Percentiles rank a stretch among this genome's conserved stretches.
Evolutionary conservation across 2,113 vertebrate genomes (phyloP).

Genomic region (Eublepharis macularius): DNA sequence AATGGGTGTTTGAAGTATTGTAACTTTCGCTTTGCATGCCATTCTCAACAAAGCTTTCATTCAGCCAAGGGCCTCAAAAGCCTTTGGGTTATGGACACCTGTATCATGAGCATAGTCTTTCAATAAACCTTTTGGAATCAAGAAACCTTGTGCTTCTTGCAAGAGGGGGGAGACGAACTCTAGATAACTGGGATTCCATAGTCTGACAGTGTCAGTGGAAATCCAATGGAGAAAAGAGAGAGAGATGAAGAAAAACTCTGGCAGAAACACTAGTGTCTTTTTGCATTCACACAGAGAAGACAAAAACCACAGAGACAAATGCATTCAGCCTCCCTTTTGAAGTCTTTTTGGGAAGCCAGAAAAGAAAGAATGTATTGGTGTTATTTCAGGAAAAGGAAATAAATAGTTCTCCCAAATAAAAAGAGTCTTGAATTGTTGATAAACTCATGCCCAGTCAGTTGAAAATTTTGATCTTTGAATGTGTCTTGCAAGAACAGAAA

Average conservation of each 20-base stretch:
- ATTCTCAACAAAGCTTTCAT: no score
- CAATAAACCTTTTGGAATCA: no score
- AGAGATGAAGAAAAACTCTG: not conserved
- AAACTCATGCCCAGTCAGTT: not conserved
- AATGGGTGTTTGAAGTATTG: no score
- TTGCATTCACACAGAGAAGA: not conserved
- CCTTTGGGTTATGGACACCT: no score
- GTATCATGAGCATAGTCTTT: no score
- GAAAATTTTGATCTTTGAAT: not conserved
- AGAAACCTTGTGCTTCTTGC: no score
- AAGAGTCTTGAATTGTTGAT: conserved; percentile 8
- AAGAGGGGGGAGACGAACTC: no score
- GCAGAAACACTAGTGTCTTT: not conserved
- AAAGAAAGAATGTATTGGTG: not conserved
- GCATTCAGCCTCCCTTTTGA: not conserved
- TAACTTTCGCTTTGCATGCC: no score
- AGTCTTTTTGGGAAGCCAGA: not conserved
- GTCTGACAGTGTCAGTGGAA: no score
- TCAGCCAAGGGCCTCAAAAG: no score
- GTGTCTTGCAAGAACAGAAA: not conserved
- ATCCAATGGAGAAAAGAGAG: not conserved
- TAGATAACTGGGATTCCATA: no score
- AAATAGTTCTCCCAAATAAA: not conserved
- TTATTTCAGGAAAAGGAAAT: not conserved
- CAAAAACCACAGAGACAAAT: not conserved